Percentiles rank a stretch among this genome's conserved stretches.
phyloP scores from a whole-genome alignment of 2,797 vertebrate genomes.

The Hyperoplus lanceolatus region DNA sequence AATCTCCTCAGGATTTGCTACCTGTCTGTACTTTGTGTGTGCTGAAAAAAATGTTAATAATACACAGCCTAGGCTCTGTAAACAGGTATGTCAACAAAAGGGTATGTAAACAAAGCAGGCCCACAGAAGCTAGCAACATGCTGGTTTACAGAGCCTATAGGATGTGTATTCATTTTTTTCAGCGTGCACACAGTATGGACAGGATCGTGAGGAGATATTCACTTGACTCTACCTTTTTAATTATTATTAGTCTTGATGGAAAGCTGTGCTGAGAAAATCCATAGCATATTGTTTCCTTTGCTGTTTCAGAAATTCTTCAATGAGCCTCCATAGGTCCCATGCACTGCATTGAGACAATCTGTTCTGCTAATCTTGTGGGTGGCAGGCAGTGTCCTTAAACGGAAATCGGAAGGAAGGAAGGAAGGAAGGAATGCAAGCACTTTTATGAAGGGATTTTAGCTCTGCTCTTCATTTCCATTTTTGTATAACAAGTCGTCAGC shows the following conservation, averaged over 20 bases:
- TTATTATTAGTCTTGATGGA: conserved; percentile 33
- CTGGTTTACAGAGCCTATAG: too few species aligned
- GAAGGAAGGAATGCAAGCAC: conserved; percentile 53
- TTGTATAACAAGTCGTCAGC: conserved; percentile 78
- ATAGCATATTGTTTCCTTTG: conserved; percentile 52
- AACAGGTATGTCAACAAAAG: too few species aligned
- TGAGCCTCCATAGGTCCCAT: conserved; percentile 48
- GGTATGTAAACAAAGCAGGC: too few species aligned
- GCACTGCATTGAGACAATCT: conserved; percentile 62
- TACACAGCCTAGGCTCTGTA: too few species aligned
- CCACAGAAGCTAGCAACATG: too few species aligned
- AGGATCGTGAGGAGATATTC: too few species aligned
- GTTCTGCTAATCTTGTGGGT: conserved; percentile 58
- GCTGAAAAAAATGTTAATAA: too few species aligned
- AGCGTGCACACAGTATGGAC: too few species aligned
- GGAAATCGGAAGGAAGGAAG: conserved; percentile 37
- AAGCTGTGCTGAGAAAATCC: conserved; percentile 46
- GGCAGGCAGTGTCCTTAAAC: conserved; percentile 53
- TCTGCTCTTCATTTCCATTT: conserved; percentile 78
- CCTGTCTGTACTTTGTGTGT: too few species aligned
- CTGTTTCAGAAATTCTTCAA: conserved; percentile 48
- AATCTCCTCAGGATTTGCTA: too few species aligned
- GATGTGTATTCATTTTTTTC: too few species aligned
- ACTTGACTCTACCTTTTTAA: too few species aligned
- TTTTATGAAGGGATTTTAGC: conserved; percentile 70